phyloP scores from a whole-genome alignment of 2,113 vertebrate genomes.

The Ctenodactylus gundi region DNA sequence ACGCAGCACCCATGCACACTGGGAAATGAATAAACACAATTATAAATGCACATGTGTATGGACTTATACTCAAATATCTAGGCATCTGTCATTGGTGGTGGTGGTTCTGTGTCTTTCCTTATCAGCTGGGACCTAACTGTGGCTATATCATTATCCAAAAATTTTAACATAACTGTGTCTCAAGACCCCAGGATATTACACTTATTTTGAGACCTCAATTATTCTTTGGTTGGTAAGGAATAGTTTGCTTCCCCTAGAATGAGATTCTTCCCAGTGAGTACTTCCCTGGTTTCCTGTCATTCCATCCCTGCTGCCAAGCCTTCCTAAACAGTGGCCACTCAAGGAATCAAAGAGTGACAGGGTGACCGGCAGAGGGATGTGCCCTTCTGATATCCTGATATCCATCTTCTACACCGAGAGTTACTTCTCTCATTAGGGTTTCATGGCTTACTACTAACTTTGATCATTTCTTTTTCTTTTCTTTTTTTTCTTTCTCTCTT shows the following conservation, averaged over 20 bases:
- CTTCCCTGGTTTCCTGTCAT: background rate
- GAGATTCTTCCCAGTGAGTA: background rate
- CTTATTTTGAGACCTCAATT: background rate
- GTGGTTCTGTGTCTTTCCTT: no score
- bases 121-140: no score
- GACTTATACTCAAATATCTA: background rate
- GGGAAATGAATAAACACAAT: background rate
- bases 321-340: rapidly evolving
- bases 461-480: no score
- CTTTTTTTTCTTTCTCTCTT: no score
- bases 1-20: no score
- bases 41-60: background rate
- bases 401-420: background rate
- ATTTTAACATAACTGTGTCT: background rate
- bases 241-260: no score
- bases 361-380: no score
- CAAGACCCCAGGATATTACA: background rate
- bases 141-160: background rate
- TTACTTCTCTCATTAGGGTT: rapidly evolving
- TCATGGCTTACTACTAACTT: rapidly evolving
- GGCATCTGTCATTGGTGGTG: no score
- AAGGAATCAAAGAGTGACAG: background rate
- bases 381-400: no score
- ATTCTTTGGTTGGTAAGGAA: background rate
- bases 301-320: rapidly evolving